Evolutionary conservation across 2,888 invertebrate species (phyloP).

Genomic region (Petrophora chlorosata): DNA sequence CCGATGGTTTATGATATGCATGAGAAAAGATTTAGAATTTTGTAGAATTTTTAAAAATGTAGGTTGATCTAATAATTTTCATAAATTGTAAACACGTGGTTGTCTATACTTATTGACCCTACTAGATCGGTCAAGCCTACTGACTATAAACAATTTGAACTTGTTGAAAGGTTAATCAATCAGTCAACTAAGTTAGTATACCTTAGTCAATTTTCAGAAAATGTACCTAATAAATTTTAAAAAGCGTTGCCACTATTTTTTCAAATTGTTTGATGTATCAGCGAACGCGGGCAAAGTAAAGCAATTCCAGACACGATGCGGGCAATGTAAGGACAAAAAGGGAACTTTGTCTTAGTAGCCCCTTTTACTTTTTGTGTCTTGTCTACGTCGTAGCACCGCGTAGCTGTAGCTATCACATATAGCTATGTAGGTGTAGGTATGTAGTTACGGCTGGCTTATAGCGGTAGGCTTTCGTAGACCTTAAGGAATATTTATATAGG

Average conservation of each 20-base stretch:
- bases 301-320: constrained; percentile 29
- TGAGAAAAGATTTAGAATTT: no score
- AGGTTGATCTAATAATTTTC: no score
- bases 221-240: background rate
- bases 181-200: no score
- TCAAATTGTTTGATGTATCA: constrained; percentile 29
- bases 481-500: background rate
- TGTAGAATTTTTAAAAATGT: no score
- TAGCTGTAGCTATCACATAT: background rate
- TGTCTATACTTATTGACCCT: no score
- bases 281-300: constrained; percentile 27
- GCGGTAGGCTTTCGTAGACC: background rate
- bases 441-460: background rate
- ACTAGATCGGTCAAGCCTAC: no score
- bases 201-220: constrained; percentile 1
- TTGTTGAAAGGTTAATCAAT: no score
- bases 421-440: background rate
- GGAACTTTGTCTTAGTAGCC: constrained; percentile 27
- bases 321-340: constrained; percentile 29
- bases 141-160: no score
- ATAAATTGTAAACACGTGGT: no score
- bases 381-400: constrained; percentile 26
- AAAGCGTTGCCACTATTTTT: constrained; percentile 7
- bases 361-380: constrained; percentile 24
- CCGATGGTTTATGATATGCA: no score